Evolutionary conservation across 2,113 vertebrate genomes (phyloP), one percentile per base, ranked within the genome.

Genomic region (Serilophus lunatus): DNA sequence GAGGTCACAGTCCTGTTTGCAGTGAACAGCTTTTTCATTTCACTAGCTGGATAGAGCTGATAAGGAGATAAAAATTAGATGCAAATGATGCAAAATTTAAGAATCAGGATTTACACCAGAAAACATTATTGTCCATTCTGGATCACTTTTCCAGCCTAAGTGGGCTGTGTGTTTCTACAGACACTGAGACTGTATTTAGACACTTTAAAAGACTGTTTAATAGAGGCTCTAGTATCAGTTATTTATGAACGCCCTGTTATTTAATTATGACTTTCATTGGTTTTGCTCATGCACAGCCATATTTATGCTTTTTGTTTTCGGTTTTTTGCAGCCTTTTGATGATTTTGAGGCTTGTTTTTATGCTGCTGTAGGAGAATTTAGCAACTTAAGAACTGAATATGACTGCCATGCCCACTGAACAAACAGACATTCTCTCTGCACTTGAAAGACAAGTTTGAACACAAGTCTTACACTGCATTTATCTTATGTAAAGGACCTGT

Each of bases 271-370:
- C 25, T 83, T 90, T 40, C 31, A 79, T 33, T 64, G 23, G 2
- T 71, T 90, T 86, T 77, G 44, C 76, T 84, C 31, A 31, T 83
- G 80, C 23, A 64, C 28, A 90, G 7, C 10, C 44, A 23, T 81
- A 38, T 71, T 91, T 86, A 79, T 33, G 47, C 6, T 3, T 35
- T 60, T 91, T 71, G 77, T 28, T 35, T 53, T 78, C 29, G 4
- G 1, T 91, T 96, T 57, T 45, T 96, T 94, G 22, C 98, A 99
- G 99, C 97, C 97, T 99, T 82, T 69, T 99, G 96, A 99, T 99
- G 99, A 98, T 99, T 82, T 95, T 99, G 90, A 98, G 98, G 63
- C 98, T 99, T 72, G 95, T 99, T 76, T 89, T 99, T 31, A 91
- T 97, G 96, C 75, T 98, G 88, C 90, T 97, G 35, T 98, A 97